phyloP scores from a whole-genome alignment of 2,797 vertebrate genomes.

The Lepilemur ruficaudatus region DNA sequence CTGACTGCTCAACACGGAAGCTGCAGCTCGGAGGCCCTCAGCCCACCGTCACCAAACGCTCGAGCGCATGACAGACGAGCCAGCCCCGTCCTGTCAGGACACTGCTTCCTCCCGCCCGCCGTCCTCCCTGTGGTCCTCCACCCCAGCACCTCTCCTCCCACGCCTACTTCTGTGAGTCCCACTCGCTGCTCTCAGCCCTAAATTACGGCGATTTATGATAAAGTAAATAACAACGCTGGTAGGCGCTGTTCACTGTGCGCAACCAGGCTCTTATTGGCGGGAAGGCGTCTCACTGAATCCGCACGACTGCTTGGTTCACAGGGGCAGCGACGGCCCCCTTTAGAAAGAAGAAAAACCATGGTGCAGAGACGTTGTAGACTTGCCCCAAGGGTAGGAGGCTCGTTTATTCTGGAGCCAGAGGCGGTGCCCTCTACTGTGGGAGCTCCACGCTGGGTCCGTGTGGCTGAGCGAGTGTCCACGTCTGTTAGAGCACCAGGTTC shows the following conservation, averaged over 20 bases:
- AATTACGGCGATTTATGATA: accelerated
- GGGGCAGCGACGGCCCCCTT: background rate
- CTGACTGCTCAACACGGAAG: too few species aligned
- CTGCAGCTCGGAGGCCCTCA: background rate
- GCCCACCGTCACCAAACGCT: background rate
- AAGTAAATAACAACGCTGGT: accelerated
- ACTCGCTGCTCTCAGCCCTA: background rate
- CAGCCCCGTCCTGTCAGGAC: background rate
- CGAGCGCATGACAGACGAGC: accelerated
- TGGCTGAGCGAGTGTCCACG: background rate
- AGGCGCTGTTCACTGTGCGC: accelerated
- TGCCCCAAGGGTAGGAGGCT: accelerated
- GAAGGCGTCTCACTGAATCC: accelerated
- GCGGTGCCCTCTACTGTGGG: accelerated
- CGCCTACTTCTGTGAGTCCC: background rate
- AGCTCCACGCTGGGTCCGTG: accelerated
- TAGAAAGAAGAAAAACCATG: background rate
- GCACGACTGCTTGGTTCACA: too few species aligned
- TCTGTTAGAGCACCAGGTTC: background rate
- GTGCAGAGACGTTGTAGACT: accelerated
- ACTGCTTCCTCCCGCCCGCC: accelerated
- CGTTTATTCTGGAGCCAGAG: background rate
- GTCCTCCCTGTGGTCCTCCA: accelerated
- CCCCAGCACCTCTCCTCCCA: accelerated
- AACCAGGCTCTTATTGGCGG: background rate